Percentiles rank a stretch among this genome's conserved stretches.
These are phyloP conservation scores for Danio albolineatus DNA, from an alignment of 2,797 vertebrate species.

Conservation along the genomic window DNA sequence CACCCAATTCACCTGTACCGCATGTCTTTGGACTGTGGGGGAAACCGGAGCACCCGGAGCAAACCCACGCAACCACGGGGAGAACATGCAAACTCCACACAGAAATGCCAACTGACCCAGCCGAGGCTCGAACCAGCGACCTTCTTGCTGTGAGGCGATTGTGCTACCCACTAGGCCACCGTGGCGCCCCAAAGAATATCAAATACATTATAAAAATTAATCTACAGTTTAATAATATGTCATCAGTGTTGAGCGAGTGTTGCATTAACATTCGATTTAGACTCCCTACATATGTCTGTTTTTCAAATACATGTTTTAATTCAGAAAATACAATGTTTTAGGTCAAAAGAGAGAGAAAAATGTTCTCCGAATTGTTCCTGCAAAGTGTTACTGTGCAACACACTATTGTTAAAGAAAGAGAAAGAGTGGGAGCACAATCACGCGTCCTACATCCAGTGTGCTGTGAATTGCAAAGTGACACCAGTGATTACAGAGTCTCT, in stretches of 20 bases:
- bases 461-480: slow-evolving; percentile 16
- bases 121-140: no score
- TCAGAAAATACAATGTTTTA: slow-evolving; percentile 5
- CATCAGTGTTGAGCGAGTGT: background rate
- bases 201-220: no score
- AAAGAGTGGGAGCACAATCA: slow-evolving; percentile 19
- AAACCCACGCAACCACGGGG: no score
- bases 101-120: no score
- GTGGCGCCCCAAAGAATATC: no score
- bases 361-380: slow-evolving; percentile 8
- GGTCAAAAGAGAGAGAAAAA: background rate
- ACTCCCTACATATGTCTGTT: no score
- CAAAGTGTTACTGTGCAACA: slow-evolving; percentile 14
- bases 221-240: background rate
- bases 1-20: no score
- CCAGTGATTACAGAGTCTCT: slow-evolving; percentile 20
- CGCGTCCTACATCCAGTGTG: background rate
- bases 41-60: no score
- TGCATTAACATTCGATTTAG: background rate
- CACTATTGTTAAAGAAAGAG: slow-evolving; percentile 28
- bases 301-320: background rate
- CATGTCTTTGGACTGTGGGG: no score
- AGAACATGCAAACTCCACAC: no score
- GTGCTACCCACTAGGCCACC: no score
- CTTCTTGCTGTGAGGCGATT: no score